Percentiles rank a stretch among this genome's conserved stretches.
These are phyloP conservation scores for Anomalospiza imberbis DNA, from an alignment of 2,797 vertebrate genomes.

Conservation along the genomic window DNA sequence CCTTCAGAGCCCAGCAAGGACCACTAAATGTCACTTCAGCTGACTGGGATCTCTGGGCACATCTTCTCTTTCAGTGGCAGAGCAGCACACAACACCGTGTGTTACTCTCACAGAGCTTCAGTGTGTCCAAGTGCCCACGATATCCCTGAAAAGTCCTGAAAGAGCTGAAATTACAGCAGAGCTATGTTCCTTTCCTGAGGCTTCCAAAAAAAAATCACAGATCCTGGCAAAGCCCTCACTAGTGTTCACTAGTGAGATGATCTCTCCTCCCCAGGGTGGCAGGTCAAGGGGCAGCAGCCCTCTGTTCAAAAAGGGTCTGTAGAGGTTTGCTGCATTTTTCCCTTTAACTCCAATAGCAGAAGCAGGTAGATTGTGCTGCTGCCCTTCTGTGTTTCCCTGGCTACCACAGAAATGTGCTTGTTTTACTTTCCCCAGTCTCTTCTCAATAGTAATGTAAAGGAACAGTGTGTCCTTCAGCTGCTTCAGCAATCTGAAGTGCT, in stretches of 20 bases:
- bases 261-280: neutral
- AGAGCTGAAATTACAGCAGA: neutral
- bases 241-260: fast-evolving
- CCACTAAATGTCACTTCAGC: neutral
- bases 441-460: neutral
- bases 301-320: neutral
- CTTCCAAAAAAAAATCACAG: neutral
- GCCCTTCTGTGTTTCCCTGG: neutral
- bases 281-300: neutral
- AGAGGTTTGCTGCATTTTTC: neutral
- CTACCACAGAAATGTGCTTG: neutral
- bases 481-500: neutral
- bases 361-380: neutral
- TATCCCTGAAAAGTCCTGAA: neutral
- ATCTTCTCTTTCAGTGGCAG: neutral
- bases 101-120: neutral
- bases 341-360: neutral
- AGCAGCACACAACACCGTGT: fast-evolving
- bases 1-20: neutral
- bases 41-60: neutral
- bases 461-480: neutral
- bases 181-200: neutral
- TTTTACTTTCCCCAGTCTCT: neutral
- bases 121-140: neutral
- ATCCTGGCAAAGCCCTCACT: neutral